Evolutionary conservation across 2,797 vertebrate species (phyloP).

Genomic region (Notolepis coatsorum): DNA sequence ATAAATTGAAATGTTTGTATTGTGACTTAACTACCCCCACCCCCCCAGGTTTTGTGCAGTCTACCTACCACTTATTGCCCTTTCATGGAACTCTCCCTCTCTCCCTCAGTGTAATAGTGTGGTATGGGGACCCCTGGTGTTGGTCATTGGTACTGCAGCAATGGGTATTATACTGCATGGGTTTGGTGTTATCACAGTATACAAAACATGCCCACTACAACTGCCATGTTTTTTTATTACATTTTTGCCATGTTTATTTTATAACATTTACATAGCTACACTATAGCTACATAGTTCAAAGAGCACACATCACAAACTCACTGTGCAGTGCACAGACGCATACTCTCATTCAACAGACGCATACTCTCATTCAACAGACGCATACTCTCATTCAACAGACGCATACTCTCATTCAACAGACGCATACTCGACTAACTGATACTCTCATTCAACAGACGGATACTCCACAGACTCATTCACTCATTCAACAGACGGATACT

Average conservation of each 20-base stretch:
- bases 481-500: slow-evolving; percentile 1
- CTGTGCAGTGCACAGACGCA: too few relatives aligned
- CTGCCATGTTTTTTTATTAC: slow-evolving; percentile 49
- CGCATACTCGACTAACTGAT: too few relatives aligned
- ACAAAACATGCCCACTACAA: slow-evolving; percentile 61
- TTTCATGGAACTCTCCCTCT: slow-evolving; percentile 79
- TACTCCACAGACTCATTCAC: slow-evolving; percentile 13
- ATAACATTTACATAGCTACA: too few relatives aligned
- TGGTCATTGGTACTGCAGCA: slow-evolving; percentile 84
- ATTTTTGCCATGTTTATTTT: too few relatives aligned
- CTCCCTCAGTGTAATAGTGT: slow-evolving; percentile 84
- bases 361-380: too few relatives aligned
- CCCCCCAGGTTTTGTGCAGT: slow-evolving; percentile 34
- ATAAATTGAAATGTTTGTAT: slow-evolving; percentile 26
- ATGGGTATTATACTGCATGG: slow-evolving; percentile 89
- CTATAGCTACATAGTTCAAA: too few relatives aligned
- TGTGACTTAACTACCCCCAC: slow-evolving; percentile 10
- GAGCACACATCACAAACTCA: too few relatives aligned
- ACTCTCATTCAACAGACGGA: too few relatives aligned
- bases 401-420: background rate
- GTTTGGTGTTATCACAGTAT: slow-evolving; percentile 74
- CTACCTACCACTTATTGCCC: slow-evolving; percentile 47
- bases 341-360: too few relatives aligned
- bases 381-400: too few relatives aligned
- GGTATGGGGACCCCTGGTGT: slow-evolving; percentile 85